phyloP scores from a whole-genome alignment of 2,113 vertebrate species.

The Sorex araneus region DNA sequence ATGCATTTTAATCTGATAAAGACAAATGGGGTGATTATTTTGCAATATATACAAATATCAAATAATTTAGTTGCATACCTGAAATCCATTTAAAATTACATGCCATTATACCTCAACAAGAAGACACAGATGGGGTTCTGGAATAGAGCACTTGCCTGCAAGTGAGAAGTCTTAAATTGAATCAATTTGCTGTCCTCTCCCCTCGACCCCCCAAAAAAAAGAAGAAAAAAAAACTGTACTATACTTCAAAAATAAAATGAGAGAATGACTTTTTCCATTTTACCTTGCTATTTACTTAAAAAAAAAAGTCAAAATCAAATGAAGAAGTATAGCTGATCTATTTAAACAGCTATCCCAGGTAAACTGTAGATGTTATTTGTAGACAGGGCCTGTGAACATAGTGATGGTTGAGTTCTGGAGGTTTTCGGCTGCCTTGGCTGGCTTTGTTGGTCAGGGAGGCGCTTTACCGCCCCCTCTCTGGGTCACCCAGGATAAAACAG shows the following conservation, averaged over 20 bases:
- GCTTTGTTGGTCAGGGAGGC: too few relatives aligned
- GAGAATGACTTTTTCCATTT: not conserved
- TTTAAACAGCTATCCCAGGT: conserved; percentile 19
- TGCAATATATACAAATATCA: not conserved
- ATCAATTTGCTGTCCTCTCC: too few relatives aligned
- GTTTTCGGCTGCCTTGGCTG: too few relatives aligned
- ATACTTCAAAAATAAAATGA: not conserved
- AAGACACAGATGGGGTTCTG: not conserved
- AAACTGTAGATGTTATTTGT: not conserved
- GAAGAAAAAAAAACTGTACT: too few relatives aligned
- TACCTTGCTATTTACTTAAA: not conserved
- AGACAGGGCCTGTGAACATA: too few relatives aligned
- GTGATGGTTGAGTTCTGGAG: too few relatives aligned
- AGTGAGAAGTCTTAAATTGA: too few relatives aligned
- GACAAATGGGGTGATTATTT: conserved; percentile 24
- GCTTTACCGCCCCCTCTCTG: too few relatives aligned
- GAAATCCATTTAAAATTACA: not conserved
- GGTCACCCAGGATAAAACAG: too few relatives aligned
- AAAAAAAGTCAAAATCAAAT: not conserved
- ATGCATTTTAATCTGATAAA: conserved; percentile 43
- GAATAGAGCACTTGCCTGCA: too few relatives aligned
- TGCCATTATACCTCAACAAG: not conserved
- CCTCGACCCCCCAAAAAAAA: too few relatives aligned
- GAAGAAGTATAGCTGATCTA: conserved; percentile 55
- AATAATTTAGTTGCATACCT: not conserved